Percentiles rank a stretch among this genome's conserved stretches.
Conservation (phyloP, 2,797 vertebrate genomes). For the Crocodylus rhombifer region DNA sequence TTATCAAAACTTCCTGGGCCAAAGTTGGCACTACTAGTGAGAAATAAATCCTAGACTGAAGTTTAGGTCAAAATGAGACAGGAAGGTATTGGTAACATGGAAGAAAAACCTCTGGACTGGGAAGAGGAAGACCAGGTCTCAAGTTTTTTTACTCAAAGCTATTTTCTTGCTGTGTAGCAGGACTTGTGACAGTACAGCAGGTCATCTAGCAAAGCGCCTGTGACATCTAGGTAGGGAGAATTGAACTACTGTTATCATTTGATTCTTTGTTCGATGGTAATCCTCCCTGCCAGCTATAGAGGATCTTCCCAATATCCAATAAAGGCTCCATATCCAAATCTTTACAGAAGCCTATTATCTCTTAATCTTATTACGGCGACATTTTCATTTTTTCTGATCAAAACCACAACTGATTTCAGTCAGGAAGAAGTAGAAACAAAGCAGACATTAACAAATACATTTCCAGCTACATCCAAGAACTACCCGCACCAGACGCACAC, state of each 20-base stretch:
- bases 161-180: not conserved
- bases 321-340: not conserved
- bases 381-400: not conserved
- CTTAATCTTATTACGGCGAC: not conserved
- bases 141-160: not conserved
- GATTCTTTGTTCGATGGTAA: not conserved
- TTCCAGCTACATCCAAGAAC: not conserved
- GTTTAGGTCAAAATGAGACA: not conserved
- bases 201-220: not conserved
- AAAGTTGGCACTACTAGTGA: not conserved
- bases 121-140: not conserved
- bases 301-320: not conserved
- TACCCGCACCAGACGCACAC: not conserved
- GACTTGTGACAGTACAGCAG: not conserved
- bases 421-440: not conserved
- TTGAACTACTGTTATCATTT: not conserved
- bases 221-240: not conserved
- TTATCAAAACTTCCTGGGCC: not conserved
- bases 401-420: not conserved
- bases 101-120: not conserved
- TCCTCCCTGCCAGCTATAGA: not conserved
- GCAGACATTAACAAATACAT: not conserved
- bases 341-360: not conserved
- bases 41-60: not conserved
- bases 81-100: not conserved